Evolutionary conservation across 2,888 invertebrate species (phyloP), one percentile per base, ranked within the genome.

Genomic region (Loripinus fragilis): DNA sequence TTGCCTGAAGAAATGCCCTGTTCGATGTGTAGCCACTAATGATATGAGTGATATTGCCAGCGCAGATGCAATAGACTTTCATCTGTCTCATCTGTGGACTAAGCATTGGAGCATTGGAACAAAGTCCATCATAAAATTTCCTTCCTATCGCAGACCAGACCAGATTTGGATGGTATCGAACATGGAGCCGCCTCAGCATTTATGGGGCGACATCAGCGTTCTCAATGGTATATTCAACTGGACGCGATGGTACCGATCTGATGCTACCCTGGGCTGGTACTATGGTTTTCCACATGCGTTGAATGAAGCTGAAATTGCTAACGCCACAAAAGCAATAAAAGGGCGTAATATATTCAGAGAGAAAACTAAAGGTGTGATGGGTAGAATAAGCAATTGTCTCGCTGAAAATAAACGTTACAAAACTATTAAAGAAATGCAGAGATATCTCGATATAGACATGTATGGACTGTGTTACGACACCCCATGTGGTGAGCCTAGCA

Each of bases 231-330:
- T n/a, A n/a, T n/a, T n/a, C n/a, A n/a, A n/a, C n/a, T n/a, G n/a
- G n/a, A n/a, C n/a, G n/a, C 0, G 25, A 87, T 8, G 89, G 89
- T 73, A 90, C 89, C 76, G 89, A 89, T 89, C 89, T 89, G 89
- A 90, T 71, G 83, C 90, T 0, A 86, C 87, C 33, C 83, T 90
- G 3, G 77, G 78, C 0, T 85, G 85, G n/a, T 79, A 83, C 0
- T 89, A 88, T 74, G 89, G 88, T 2, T 79, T 42, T 23, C 80
- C 38, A 68, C 65, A 78, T 69, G 67, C 25, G 52, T 67, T 73
- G 70, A 72, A 52, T 55, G 84, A 75, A 66, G 65, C 35, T 35
- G 48, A 30, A 28, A 68, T 33, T 50, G 79, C 60, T 17, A 64
- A 1, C 71, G 70, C 67, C 25, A 41, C 41, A 74, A 88, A 71